These are phyloP conservation scores for Drosophila birchii DNA, from an alignment of 2,888 invertebrate species.

Conservation along the genomic window DNA sequence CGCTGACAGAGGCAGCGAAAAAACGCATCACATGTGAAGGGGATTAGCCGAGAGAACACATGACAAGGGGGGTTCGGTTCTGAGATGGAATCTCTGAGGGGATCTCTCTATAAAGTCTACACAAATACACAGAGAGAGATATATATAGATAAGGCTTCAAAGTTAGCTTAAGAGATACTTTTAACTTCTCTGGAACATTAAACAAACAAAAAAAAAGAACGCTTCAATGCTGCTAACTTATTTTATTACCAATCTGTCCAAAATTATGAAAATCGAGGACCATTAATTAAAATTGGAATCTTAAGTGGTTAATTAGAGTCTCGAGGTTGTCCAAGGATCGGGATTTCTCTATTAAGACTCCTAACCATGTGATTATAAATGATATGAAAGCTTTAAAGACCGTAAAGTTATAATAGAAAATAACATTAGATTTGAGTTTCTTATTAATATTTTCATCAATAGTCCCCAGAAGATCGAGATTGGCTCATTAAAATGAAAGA, in stretches of 20 bases:
- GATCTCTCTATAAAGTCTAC: conserved; percentile 9
- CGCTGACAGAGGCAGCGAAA: conserved; percentile 16
- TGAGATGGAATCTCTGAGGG: neutral
- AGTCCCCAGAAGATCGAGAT: conserved; percentile 5
- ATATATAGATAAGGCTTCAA: neutral
- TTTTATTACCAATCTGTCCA: conserved; percentile 7
- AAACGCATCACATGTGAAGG: conserved; percentile 32
- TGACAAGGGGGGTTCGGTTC: conserved; percentile 8
- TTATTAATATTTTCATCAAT: conserved; percentile 4
- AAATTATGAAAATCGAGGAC: conserved; percentile 11
- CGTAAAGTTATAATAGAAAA: conserved; percentile 7
- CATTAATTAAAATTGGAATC: conserved; percentile 14
- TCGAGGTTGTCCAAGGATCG: conserved; percentile 9
- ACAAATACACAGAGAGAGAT: neutral
- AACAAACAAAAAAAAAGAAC: neutral
- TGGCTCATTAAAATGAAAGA: conserved; percentile 15
- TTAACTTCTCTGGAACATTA: conserved; percentile 8
- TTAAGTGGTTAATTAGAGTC: conserved; percentile 3
- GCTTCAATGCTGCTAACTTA: conserved; percentile 11
- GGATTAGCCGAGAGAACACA: conserved; percentile 19
- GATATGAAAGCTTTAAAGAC: neutral
- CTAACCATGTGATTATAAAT: conserved; percentile 15
- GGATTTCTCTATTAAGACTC: conserved; percentile 6
- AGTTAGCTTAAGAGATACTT: conserved; percentile 4
- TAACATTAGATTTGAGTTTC: conserved; percentile 4